Base-by-base conservation (phyloP, 2,888 invertebrate species). In the Megalurothrips usitatus region DNA sequence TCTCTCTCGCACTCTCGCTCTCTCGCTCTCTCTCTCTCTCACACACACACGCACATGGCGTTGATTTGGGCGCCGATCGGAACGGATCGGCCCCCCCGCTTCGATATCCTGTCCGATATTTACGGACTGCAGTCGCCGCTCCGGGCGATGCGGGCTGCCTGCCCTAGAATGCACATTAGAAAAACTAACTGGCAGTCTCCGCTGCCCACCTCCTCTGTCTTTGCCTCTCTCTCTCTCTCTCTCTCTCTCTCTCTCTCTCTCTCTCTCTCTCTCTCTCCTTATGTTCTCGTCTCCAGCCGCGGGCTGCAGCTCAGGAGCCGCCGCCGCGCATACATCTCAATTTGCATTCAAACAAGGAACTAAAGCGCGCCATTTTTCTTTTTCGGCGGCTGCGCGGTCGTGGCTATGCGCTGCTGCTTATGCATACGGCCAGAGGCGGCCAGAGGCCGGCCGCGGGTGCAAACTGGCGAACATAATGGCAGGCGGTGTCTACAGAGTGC, bases 91-190 rank as follows among this genome's bases (percentile, higher is more conserved):
- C 34, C 6, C 34, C n/a, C 2, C 34, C 34, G 34, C 3, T 43
- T 43, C 34, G 34, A 43, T 43, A 43, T 43, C 34, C 34, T 6
- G 34, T 43, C 34, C 34, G 34, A 43, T n/a, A 43, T 43, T 43
- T 43, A 43, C 34, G 34, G 34, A 43, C 34, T 43, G 34, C n/a
- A n/a, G n/a, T 43, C 6, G 34, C 34, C 34, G 34, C 34, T 43
- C 6, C 34, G 34, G 34, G 34, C 34, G 34, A 43, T 4, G 34
- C 6, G 34, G 34, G 34, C 34, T 43, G 34, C 34, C 68, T 26
- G 68, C 68, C 23, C 68, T 12, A 26, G 68, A 75, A 75, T 75
- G 68, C 68, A 75, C 68, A 75, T 75, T 75, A 75, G 68, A 26
- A 75, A 75, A 75, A 75, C 68, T 75, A 75, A 75, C 68, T 23